Conservation (phyloP, 2,888 invertebrate genomes). For the Cataglyphis altisquamis region DNA sequence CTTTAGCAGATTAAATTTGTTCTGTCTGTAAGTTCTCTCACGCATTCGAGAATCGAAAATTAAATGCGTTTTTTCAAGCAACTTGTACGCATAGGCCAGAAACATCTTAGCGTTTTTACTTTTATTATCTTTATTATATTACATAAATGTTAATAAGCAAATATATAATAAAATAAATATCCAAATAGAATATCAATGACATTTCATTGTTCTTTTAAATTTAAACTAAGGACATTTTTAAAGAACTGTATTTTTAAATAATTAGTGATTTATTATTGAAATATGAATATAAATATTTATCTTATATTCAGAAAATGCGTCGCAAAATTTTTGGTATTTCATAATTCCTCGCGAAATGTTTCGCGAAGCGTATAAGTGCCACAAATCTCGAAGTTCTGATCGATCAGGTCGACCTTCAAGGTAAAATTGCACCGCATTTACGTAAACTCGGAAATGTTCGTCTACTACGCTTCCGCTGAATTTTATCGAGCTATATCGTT, state of each 20-base stretch:
- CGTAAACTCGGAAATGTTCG: conserved; percentile 39
- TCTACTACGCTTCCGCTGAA: conserved; percentile 5
- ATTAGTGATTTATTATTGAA: background rate
- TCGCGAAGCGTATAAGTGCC: conserved; percentile 6
- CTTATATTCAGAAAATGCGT: background rate
- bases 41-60: conserved; percentile 17
- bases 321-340: background rate
- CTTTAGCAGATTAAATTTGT: conserved; percentile 41
- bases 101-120: background rate
- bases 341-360: background rate
- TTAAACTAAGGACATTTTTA: background rate
- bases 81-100: background rate
- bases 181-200: background rate
- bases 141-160: background rate
- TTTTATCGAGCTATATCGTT: conserved; percentile 30
- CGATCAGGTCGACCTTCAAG: conserved; percentile 39
- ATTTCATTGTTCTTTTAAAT: background rate
- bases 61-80: background rate
- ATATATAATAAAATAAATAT: background rate
- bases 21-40: background rate
- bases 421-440: conserved; percentile 43
- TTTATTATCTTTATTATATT: background rate
- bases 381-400: conserved; percentile 26
- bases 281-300: background rate
- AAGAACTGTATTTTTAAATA: background rate